Evolutionary conservation across 2,888 invertebrate genomes (phyloP).

Genomic region (Melinaea marsaeus): DNA sequence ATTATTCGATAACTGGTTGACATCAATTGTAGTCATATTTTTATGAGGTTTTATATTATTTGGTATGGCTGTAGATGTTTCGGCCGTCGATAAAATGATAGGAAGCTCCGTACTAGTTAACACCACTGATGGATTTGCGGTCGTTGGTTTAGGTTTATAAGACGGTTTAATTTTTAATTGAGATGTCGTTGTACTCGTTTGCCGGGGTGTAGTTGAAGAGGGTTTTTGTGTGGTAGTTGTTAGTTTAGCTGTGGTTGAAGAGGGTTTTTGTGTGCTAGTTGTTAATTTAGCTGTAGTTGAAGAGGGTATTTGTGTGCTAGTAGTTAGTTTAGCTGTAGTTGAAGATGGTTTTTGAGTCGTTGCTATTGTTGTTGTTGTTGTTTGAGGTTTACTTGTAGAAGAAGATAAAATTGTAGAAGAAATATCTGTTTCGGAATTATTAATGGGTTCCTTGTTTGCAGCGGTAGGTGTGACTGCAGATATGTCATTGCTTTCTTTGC

Average conservation of each 20-base stretch:
- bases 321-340: constrained; percentile 23
- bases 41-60: background rate
- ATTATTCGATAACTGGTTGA: constrained; percentile 13
- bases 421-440: constrained; percentile 2
- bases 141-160: constrained; percentile 26
- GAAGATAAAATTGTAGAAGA: constrained; percentile 10
- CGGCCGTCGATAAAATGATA: background rate
- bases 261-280: constrained; percentile 30
- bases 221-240: constrained; percentile 36
- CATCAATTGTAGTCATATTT: background rate
- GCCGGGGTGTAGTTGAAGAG: constrained; percentile 30
- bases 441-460: constrained; percentile 9
- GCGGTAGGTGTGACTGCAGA: constrained; percentile 37
- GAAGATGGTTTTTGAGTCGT: constrained; percentile 6
- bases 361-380: constrained; percentile 28
- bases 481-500: constrained; percentile 37
- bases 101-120: background rate
- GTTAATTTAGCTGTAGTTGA: constrained; percentile 36
- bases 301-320: constrained; percentile 11
- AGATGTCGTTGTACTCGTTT: constrained; percentile 33
- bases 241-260: constrained; percentile 34
- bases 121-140: constrained; percentile 11
- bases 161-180: constrained; percentile 29
- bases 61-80: background rate
- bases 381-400: constrained; percentile 30